Conservation (phyloP, 2,888 invertebrate genomes). For the Caenorhabditis doughertyi region DNA sequence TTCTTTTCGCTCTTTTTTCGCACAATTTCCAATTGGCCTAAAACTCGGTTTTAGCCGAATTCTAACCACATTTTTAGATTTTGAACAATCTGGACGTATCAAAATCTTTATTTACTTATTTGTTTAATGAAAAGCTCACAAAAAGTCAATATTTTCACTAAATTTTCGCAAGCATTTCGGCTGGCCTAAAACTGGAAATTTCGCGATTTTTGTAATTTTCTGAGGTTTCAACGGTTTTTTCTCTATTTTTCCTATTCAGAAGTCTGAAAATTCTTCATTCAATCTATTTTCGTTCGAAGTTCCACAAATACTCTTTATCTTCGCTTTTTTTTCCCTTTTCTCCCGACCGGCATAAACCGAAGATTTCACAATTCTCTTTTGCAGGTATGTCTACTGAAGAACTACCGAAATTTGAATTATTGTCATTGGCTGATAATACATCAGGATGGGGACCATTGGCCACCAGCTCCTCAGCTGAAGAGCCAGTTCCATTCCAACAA, state of each 20-base stretch:
- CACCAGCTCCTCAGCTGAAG: constrained; percentile 86
- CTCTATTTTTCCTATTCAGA: too few species aligned
- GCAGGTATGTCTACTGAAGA: constrained; percentile 56
- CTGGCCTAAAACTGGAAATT: constrained; percentile 19
- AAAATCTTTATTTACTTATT: too few species aligned
- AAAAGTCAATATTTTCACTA: constrained; percentile 3
- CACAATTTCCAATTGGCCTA: neutral
- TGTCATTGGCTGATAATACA: constrained; percentile 61
- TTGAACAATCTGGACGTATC: too few species aligned
- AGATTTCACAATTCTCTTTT: constrained; percentile 17
- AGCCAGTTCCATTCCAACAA: constrained; percentile 98
- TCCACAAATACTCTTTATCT: neutral
- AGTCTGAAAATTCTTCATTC: too few species aligned
- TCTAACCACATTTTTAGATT: too few species aligned
- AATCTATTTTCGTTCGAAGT: neutral
- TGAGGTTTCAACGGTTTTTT: too few species aligned
- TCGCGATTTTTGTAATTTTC: too few species aligned
- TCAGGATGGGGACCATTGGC: constrained; percentile 72
- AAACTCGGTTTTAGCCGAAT: too few species aligned
- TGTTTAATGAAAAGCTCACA: too few species aligned
- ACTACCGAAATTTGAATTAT: constrained; percentile 65
- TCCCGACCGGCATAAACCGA: too few species aligned
- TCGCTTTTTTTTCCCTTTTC: too few species aligned
- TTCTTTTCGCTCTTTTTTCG: neutral
- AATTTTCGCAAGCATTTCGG: neutral